Evolutionary conservation across 2,888 invertebrate species (phyloP), one percentile per base, ranked within the genome.

Genomic region (Furcula furcula): DNA sequence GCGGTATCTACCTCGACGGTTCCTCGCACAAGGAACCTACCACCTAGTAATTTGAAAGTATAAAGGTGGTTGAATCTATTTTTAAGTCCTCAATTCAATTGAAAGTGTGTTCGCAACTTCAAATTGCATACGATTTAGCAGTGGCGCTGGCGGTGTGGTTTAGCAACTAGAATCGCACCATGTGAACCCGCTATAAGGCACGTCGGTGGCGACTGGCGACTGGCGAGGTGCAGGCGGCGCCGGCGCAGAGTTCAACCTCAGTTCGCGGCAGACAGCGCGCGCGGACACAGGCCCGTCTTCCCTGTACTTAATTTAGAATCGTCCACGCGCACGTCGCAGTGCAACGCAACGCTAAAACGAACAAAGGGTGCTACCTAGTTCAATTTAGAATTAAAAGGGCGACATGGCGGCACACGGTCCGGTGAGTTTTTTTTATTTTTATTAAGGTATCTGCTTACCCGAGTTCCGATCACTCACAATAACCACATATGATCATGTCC

Each of bases 291-390:
- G 49, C 53, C 47, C 53, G 45, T n/a, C n/a, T n/a, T n/a, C 44
- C 39, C 48, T 41, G 46, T 42, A 39, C 31, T 36, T 49, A 35
- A 48, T 38, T 48, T 38, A 51, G 29, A 48, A 43, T 43, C 67
- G 65, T 58, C 50, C 48, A 50, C 55, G 59, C 53, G 44, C 46
- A 52, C 49, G 44, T 44, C 52, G 46, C 47, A 43, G 50, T 49
- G 55, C 64, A 64, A 66, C 48, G 55, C 64, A 64, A 66, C 49
- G 55, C 29, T 43, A 68, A 72, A 69, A 77, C 46, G 71, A 76
- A 71, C 60, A 74, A 73, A 71, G 68, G 63, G 80, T 77, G 76
- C 64, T 66, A 69, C 69, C 66, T 76, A 73, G 71, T 78, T 78
- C 73, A 71, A 80, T 72, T 78, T 81, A 74, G 72, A 79, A 72